Percentiles rank a stretch among this genome's conserved stretches.
Conservation (phyloP, 2,888 invertebrate genomes). For the Sympetrum striolatum region DNA sequence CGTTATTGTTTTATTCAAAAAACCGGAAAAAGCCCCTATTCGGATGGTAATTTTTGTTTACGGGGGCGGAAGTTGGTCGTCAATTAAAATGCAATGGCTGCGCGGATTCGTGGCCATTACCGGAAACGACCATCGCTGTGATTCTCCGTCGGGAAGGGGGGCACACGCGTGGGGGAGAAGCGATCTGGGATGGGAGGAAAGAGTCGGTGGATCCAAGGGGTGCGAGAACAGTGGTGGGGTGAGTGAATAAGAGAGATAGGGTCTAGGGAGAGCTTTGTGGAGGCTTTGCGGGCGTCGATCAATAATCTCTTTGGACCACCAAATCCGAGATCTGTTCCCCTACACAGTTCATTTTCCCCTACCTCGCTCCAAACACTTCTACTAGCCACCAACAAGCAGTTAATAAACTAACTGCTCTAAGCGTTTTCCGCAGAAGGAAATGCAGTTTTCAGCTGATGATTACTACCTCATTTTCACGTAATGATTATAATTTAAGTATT, state of each 20-base stretch:
- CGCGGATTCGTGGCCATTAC: constrained; percentile 33
- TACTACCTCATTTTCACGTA: neutral
- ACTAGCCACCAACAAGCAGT: neutral
- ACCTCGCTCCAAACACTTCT: neutral
- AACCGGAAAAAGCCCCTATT: neutral
- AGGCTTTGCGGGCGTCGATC: constrained; percentile 49
- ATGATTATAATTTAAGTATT: neutral
- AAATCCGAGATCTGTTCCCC: constrained; percentile 39
- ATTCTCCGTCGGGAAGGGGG: constrained; percentile 19
- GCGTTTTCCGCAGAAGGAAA: neutral
- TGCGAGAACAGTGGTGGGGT: constrained; percentile 48
- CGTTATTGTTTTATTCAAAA: too few species aligned
- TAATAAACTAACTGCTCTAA: neutral
- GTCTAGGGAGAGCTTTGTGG: constrained; percentile 51
- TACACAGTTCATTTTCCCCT: constrained; percentile 13
- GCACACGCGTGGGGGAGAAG: neutral
- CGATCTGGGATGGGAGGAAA: constrained; percentile 10
- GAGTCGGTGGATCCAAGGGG: constrained; percentile 47
- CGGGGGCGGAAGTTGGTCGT: constrained; percentile 7
- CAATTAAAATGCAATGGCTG: constrained; percentile 39
- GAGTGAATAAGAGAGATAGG: constrained; percentile 50
- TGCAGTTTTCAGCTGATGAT: neutral
- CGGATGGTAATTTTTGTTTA: neutral
- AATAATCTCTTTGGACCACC: constrained; percentile 46
- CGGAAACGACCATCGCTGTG: constrained; percentile 39